Evolutionary conservation across 2,888 invertebrate genomes (phyloP), one percentile per base, ranked within the genome.

Genomic region (Formica aserva): DNA sequence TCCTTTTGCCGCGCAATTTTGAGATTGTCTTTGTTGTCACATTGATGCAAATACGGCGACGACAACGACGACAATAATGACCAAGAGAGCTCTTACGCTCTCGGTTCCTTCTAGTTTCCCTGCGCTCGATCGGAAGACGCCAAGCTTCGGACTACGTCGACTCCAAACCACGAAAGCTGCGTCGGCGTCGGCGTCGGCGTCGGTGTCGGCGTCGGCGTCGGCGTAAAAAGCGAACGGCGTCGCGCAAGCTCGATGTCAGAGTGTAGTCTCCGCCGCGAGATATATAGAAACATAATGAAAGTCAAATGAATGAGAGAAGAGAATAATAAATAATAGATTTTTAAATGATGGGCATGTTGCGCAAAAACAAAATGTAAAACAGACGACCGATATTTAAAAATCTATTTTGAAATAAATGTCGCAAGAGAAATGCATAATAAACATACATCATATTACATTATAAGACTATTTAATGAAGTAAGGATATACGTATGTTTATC

Each of bases 121-220:
- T 87, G 90, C 89, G 89, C 91, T 92, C 92, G 92, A 90, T 91
- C 92, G 92, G 91, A 92, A 92, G 92, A 93, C 93, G 90, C 89
- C 92, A 91, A 91, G 88, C 86, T 89, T 91, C 92, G 91, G 93
- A 94, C 94, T 94, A 94, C 93, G 92, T 93, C 94, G 94, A 93
- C 92, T 91, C 93, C 88, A 89, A 89, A 86, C 85, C 83, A 84
- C 89, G 85, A 88, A n/a, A n/a, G n/a, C n/a, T n/a, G 57, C 85
- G 88, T 85, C 80, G 75, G 91, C 90, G 91, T 91, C 91, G 92
- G 92, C 93, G 92, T 93, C 87, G 88, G 91, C 90, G 89, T 90
- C 91, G 88, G 88, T 87, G 84, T 85, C 92, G 90, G 92, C 93
- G 92, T 92, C 89, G 92, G 92, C 92, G 92, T 93, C 32, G 32